Evolutionary conservation across 2,797 vertebrate genomes (phyloP), one percentile per base, ranked within the genome.

Genomic region (Gymnopithys bicolor): DNA sequence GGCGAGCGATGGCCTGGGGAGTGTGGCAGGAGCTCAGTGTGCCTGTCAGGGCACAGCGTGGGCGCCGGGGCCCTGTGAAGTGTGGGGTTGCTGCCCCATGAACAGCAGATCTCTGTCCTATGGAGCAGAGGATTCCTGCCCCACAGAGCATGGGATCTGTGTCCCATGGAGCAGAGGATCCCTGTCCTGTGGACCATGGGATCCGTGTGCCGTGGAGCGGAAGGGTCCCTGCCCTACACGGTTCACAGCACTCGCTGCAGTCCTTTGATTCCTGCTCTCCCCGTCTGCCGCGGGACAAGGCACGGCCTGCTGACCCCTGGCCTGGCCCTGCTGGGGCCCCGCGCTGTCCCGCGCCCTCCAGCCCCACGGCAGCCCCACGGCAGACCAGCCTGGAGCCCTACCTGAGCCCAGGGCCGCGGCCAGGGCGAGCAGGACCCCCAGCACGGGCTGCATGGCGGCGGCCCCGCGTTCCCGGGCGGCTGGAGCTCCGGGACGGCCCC

Each of bases 1-100:
- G 98, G 97, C 41, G 99, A 99, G 82, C 98, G 98, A 84, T 97
- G 97, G 45, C 97, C 99, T 99, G 89, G 16, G 30, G 87, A 82
- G 19, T 2, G 35, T 8, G 49, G 46, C 45, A 51, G 28, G 21
- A 71, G 30, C 49, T 91, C 63, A 83, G 89, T 0, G 4, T 23
- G 25, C 12, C 52, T 17, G 4, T 2, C 12, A 16, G 19, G 35
- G 8, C 45, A 58, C 48, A 48, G 62, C 3, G 2, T 7, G 23
- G 60, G 19, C 56, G 39, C n/a, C 4, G 1, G 6, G 32, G 53
- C 60, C 28, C 35, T 15, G 21, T 2, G 19, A n/a, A 49, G 32
- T 4, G 0, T 10, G 4, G 19, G 52, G 58, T 24, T n/a, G 30
- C 35, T 10, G 21, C 13, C 51, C 37, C 32, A 13, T 4, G 52